A percentile compares a stretch with the other conserved stretches of the same genome.
phyloP scores from a whole-genome alignment of 2,888 invertebrate genomes.

The Drosophila diplacantha region DNA sequence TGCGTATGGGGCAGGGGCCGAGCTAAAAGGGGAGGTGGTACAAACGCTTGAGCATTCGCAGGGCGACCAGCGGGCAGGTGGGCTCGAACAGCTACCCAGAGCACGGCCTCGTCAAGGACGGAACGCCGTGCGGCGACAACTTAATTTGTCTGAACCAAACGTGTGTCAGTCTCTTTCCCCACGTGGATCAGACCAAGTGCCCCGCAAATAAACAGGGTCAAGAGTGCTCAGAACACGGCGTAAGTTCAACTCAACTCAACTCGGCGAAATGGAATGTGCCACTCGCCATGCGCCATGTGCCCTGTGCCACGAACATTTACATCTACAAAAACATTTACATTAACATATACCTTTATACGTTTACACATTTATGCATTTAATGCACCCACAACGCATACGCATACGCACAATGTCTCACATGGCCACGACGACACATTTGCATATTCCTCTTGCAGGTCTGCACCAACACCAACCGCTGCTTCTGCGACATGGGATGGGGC shows the following conservation, averaged over 20 bases:
- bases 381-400: conserved; percentile 9
- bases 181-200: conserved; percentile 91
- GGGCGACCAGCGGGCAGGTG: conserved; percentile 86
- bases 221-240: conserved; percentile 97
- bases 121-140: conserved; percentile 95
- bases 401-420: conserved; percentile 13
- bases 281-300: conserved; percentile 3
- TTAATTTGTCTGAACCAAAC: conserved; percentile 96
- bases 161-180: conserved; percentile 90
- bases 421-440: conserved; percentile 26
- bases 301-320: background rate
- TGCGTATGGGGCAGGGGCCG: conserved; percentile 80
- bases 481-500: conserved; percentile 92
- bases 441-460: conserved; percentile 84
- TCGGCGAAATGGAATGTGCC: conserved; percentile 12
- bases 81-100: conserved; percentile 83
- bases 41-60: conserved; percentile 71
- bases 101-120: conserved; percentile 94
- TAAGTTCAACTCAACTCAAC: conserved; percentile 80
- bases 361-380: conserved; percentile 15
- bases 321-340: background rate
- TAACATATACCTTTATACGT: no score
- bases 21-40: background rate
- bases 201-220: conserved; percentile 91
- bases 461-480: conserved; percentile 94